Evolutionary conservation across 2,113 vertebrate species (phyloP).

Genomic region (Oceanodroma tethys): DNA sequence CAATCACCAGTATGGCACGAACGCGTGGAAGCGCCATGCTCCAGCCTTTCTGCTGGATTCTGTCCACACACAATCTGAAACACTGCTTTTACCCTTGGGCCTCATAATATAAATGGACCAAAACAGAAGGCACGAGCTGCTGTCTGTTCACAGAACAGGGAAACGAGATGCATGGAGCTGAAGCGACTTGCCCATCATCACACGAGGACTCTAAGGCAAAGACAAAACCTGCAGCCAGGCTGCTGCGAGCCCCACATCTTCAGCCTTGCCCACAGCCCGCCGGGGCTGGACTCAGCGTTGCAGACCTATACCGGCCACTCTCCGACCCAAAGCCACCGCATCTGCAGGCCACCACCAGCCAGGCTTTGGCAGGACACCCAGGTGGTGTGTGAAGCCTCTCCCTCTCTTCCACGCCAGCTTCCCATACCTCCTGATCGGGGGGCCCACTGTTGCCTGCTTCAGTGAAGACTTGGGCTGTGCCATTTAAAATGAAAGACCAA

Average conservation of each 20-base stretch:
- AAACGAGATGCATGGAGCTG: not conserved
- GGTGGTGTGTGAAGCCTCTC: not conserved
- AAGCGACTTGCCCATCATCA: not conserved
- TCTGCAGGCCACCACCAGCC: not conserved
- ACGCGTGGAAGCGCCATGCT: fast-evolving
- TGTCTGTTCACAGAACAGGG: not conserved
- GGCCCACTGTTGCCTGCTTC: fast-evolving
- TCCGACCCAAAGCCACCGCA: not conserved
- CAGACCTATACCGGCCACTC: not conserved
- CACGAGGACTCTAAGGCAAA: not conserved
- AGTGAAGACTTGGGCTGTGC: not conserved
- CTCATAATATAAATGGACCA: not conserved
- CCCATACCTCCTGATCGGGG: fast-evolving
- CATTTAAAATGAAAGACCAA: not conserved
- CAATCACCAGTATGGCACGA: fast-evolving
- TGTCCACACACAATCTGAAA: not conserved
- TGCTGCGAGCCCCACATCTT: not conserved
- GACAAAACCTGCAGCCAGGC: not conserved
- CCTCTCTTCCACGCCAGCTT: not conserved
- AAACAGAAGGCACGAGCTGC: not conserved
- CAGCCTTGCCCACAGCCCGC: not conserved
- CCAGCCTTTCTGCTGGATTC: not conserved
- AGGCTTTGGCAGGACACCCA: not conserved
- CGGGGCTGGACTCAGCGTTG: fast-evolving
- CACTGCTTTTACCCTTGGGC: not conserved